Conservation (phyloP, 2,797 vertebrate species). For the Coracias cyanogaster region DNA sequence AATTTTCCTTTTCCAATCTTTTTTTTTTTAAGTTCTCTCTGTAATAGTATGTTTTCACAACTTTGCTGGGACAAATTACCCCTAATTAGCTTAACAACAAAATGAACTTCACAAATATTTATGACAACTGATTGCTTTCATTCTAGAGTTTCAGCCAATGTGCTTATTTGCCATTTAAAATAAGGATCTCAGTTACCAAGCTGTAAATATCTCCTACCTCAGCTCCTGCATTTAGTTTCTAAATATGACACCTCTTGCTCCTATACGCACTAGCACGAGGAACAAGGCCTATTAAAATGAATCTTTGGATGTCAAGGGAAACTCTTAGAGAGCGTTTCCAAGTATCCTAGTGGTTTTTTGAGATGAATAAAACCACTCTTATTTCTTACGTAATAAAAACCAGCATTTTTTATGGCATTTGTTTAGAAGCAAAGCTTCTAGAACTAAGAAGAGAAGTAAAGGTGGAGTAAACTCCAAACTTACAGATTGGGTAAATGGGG, state of each 20-base stretch:
- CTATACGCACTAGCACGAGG: slow-evolving; percentile 13
- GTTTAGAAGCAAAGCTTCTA: background rate
- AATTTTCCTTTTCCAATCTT: background rate
- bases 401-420: background rate
- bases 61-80: background rate
- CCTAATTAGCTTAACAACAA: slow-evolving; percentile 2
- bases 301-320: slow-evolving; percentile 29
- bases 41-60: background rate
- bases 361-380: background rate
- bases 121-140: slow-evolving; percentile 46
- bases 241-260: slow-evolving; percentile 71
- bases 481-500: background rate
- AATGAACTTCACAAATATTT: slow-evolving; percentile 36
- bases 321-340: slow-evolving; percentile 34
- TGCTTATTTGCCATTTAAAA: slow-evolving; percentile 70
- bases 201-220: slow-evolving; percentile 68
- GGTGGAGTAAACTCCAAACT: background rate
- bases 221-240: slow-evolving; percentile 68
- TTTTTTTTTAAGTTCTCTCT: background rate
- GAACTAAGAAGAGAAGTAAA: background rate
- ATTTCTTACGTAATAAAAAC: background rate
- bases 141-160: slow-evolving; percentile 58
- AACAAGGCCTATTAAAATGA: slow-evolving; percentile 52
- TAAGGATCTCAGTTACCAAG: slow-evolving; percentile 66
- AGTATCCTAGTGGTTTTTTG: background rate